Evolutionary conservation across 2,113 vertebrate species (phyloP).

Genomic region (Mobula birostris): DNA sequence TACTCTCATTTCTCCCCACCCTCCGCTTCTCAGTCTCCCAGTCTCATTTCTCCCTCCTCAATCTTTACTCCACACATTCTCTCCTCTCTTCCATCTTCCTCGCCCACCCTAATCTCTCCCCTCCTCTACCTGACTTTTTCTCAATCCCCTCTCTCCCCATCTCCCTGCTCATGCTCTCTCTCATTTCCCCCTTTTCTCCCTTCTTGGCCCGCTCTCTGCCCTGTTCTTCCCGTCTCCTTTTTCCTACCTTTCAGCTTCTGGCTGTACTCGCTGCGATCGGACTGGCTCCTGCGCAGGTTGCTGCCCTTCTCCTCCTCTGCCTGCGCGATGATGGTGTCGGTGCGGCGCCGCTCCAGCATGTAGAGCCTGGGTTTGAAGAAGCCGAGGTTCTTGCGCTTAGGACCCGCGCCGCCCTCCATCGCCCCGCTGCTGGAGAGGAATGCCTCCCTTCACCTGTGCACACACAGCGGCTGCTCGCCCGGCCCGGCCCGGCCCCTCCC

Average conservation of each 20-base stretch:
- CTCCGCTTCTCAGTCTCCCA: no score
- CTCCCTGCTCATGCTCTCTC: neutral
- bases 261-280: conserved; percentile 91
- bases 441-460: no score
- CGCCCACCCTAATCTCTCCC: no score
- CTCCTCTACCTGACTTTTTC: neutral
- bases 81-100: neutral
- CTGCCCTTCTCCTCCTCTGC: conserved; percentile 65
- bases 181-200: no score
- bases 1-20: no score
- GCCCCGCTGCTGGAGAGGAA: neutral
- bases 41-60: neutral
- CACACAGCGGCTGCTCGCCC: neutral
- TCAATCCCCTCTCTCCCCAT: no score
- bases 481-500: neutral
- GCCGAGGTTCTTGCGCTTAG: conserved; percentile 68
- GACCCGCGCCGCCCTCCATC: conserved; percentile 38
- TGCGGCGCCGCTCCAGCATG: conserved; percentile 80
- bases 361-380: conserved; percentile 70
- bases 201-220: no score
- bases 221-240: no score
- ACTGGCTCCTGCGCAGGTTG: conserved; percentile 82
- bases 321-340: conserved; percentile 67
- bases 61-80: neutral
- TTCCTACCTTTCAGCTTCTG: conserved; percentile 83